Percentiles rank a stretch among this genome's conserved stretches.
phyloP scores from a whole-genome alignment of 2,113 vertebrate species.

The Plectropomus leopardus region DNA sequence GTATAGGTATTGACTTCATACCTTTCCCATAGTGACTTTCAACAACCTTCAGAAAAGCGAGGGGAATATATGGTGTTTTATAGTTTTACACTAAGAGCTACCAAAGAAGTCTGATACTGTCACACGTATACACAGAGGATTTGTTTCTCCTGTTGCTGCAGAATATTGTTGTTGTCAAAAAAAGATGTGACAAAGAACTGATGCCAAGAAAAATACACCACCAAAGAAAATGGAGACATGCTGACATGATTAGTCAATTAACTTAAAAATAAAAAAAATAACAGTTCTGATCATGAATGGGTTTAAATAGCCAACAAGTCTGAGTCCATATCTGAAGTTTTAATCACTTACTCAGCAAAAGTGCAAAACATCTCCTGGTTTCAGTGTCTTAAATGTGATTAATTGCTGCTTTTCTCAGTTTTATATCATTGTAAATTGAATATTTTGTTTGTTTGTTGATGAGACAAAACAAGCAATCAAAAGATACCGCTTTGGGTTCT shows the following conservation, averaged over 20 bases:
- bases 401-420: background rate
- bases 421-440: background rate
- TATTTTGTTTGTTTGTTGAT: background rate
- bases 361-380: background rate
- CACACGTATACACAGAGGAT: background rate
- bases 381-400: background rate
- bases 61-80: background rate
- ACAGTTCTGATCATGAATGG: background rate
- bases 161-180: background rate
- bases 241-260: background rate
- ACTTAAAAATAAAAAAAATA: background rate
- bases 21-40: constrained; percentile 3
- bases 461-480: background rate
- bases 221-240: background rate
- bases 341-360: background rate
- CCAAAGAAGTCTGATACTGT: background rate
- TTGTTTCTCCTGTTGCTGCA: background rate
- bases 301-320: no score
- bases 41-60: constrained; percentile 1
- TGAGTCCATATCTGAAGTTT: background rate
- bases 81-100: background rate
- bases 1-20: constrained; percentile 5
- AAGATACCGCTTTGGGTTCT: background rate
- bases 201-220: background rate
- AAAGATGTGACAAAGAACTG: background rate